These are phyloP conservation scores for Cataglyphis cursor DNA, from an alignment of 2,888 invertebrate species.

Conservation along the genomic window DNA sequence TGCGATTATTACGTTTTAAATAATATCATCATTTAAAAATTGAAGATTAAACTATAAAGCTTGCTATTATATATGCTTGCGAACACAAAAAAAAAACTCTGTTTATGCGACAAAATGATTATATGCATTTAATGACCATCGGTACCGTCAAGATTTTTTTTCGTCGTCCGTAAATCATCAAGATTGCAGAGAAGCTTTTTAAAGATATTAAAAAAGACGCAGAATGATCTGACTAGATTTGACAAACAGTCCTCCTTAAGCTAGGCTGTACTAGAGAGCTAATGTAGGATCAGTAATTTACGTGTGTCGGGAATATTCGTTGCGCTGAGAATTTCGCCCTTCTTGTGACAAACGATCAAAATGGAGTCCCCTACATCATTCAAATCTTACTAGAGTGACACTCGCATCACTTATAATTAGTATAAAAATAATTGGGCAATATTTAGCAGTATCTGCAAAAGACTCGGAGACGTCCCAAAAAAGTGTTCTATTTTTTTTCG, in stretches of 20 bases:
- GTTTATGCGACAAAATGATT: not conserved
- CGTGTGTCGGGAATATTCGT: conserved; percentile 74
- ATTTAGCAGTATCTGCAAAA: conserved; percentile 74
- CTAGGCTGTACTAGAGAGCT: conserved; percentile 71
- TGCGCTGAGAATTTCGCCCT: conserved; percentile 77
- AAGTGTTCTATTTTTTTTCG: conserved; percentile 21
- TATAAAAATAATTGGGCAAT: conserved; percentile 85
- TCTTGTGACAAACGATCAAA: conserved; percentile 35
- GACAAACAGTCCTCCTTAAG: conserved; percentile 61
- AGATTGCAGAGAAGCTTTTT: conserved; percentile 8
- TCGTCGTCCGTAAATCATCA: conserved; percentile 8
- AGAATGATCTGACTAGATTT: conserved; percentile 69
- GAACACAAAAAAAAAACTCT: not conserved
- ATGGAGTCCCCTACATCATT: conserved; percentile 2
- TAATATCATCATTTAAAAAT: not conserved
- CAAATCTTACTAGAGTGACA: conserved; percentile 54
- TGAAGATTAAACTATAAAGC: not conserved
- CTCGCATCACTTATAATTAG: conserved; percentile 77
- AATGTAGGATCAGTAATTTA: conserved; percentile 51
- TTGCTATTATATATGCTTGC: not conserved
- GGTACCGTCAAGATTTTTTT: conserved; percentile 21
- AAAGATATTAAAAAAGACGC: conserved; percentile 36
- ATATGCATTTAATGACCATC: not conserved
- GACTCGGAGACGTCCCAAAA: conserved; percentile 70
- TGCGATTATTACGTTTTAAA: not conserved